A percentile compares a stretch with the other conserved stretches of the same genome.
phyloP scores from a whole-genome alignment of 2,888 invertebrate genomes.

The Melanostoma scalare region DNA sequence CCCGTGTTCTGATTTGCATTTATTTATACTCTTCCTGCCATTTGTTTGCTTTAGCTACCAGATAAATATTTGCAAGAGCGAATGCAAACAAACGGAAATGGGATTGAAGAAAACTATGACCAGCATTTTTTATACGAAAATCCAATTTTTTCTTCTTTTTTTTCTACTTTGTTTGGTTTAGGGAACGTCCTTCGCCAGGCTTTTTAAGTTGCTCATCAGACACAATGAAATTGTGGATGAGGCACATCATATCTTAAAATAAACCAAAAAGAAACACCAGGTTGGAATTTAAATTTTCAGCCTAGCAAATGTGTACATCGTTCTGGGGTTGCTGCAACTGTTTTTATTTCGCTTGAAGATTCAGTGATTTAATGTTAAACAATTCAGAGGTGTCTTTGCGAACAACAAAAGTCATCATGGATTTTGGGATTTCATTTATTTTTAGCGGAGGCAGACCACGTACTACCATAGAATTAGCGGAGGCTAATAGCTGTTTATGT shows the following conservation, averaged over 20 bases:
- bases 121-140: constrained; percentile 52
- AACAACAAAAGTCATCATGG: too few species aligned
- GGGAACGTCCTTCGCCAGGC: constrained; percentile 11
- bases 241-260: not conserved
- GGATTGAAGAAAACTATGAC: constrained; percentile 41
- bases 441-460: too few species aligned
- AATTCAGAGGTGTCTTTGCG: too few species aligned
- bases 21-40: constrained; percentile 60
- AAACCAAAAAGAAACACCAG: not conserved
- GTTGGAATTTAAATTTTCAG: not conserved
- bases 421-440: too few species aligned
- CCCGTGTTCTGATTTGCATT: constrained; percentile 58
- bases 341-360: too few species aligned
- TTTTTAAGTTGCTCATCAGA: constrained; percentile 23
- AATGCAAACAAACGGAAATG: constrained; percentile 65
- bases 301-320: too few species aligned
- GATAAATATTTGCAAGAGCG: constrained; percentile 64
- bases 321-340: too few species aligned
- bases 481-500: too few species aligned
- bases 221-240: constrained; percentile 8
- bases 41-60: constrained; percentile 57
- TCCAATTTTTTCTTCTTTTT: constrained; percentile 39
- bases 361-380: too few species aligned
- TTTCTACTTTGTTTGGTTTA: constrained; percentile 2
- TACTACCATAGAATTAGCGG: too few species aligned